These are phyloP conservation scores for Corydoras sp. DNA, from an alignment of 2,113 vertebrate species.

Conservation along the genomic window DNA sequence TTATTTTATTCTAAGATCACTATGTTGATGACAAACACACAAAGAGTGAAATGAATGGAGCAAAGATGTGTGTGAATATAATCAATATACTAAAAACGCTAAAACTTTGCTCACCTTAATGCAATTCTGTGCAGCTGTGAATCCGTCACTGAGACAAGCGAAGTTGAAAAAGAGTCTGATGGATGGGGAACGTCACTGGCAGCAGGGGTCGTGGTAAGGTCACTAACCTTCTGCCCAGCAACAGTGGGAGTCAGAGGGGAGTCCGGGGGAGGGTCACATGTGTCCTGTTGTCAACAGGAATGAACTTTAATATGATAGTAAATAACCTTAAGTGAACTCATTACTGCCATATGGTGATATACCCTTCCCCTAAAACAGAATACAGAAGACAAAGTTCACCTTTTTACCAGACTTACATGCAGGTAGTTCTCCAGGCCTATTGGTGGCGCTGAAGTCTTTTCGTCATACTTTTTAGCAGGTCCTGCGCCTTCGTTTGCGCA, in stretches of 20 bases:
- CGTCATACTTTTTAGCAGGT: not conserved
- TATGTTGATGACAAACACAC: no score
- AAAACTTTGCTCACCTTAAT: conserved; percentile 48
- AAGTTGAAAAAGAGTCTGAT: conserved; percentile 19
- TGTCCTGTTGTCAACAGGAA: not conserved
- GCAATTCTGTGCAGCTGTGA: conserved; percentile 61
- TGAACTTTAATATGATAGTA: not conserved
- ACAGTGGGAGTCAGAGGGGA: not conserved
- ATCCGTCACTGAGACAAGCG: conserved; percentile 54
- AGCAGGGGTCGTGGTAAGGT: conserved; percentile 1
- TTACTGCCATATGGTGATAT: no score
- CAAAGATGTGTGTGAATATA: no score
- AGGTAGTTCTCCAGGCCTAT: conserved; percentile 24
- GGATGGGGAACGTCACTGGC: not conserved
- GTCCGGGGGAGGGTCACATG: not conserved
- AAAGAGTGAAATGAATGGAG: no score
- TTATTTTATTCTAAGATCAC: no score
- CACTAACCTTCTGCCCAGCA: not conserved
- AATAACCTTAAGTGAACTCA: no score
- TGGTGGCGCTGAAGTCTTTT: conserved; percentile 31
- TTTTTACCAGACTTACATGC: conserved; percentile 42
- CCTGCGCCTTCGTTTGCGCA: not conserved
- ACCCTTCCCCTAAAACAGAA: no score
- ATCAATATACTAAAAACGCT: no score
- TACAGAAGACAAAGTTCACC: no score